Percentiles rank a stretch among this genome's conserved stretches.
Evolutionary conservation across 2,113 vertebrate genomes (phyloP).

Genomic region (Pycnonotus jocosus): DNA sequence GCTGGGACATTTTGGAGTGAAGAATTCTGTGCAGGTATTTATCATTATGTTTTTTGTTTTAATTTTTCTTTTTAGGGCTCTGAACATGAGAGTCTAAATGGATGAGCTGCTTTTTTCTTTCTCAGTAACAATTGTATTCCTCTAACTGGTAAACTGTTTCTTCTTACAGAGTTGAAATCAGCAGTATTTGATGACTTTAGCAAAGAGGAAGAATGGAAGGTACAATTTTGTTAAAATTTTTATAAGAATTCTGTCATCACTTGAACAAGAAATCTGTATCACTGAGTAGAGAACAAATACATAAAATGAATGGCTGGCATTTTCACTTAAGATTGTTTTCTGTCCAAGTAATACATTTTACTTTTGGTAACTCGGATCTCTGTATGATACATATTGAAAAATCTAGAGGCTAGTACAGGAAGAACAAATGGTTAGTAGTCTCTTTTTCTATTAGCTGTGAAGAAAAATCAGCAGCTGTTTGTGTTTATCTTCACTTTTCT

Average conservation of each 20-base stretch:
- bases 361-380: not conserved
- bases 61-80: not conserved
- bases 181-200: constrained; percentile 74
- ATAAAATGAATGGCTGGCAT: not conserved
- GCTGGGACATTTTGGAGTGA: not conserved
- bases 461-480: not conserved
- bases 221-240: not conserved
- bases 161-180: constrained; percentile 73
- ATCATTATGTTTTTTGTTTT: too few species aligned
- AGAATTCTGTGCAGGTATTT: not conserved
- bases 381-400: not conserved
- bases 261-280: not conserved
- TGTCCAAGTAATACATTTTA: not conserved
- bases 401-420: not conserved
- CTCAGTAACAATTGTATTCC: not conserved
- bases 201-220: constrained; percentile 81
- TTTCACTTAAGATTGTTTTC: not conserved
- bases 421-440: not conserved
- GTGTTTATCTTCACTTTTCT: not conserved
- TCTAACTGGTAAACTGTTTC: not conserved
- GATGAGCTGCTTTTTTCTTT: not conserved
- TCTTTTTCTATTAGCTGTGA: not conserved
- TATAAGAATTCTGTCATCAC: not conserved
- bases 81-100: not conserved
- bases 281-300: not conserved